Base-by-base conservation (phyloP, 2,888 invertebrate species). In the Lasioglossum leucozonium region DNA sequence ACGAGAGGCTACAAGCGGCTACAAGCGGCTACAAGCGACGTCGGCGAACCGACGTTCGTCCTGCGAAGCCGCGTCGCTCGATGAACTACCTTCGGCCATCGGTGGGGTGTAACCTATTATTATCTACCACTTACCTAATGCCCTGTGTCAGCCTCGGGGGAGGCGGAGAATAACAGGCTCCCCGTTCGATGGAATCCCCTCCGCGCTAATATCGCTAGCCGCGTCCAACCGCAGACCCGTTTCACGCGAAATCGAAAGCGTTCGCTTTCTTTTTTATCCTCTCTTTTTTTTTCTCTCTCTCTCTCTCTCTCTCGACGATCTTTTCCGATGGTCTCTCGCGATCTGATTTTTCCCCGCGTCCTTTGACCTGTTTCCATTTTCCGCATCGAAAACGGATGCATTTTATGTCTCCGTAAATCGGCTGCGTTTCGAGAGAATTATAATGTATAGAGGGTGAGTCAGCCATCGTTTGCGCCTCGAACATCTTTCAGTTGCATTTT, bases 91-190 rank as follows among this genome's bases (percentile, higher is more conserved):
- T 92, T 92, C 89, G 91, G 90, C 94, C 93, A 94, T 94, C 94
- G 93, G 92, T 93, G 92, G 92, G 93, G 94, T 95, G 94, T 94
- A 95, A 95, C 95, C 94, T 94, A 94, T 94, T 91, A 95, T 95
- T 95, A 95, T 94, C 94, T 93, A 93, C 94, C 95, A 95, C 94
- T 95, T 95, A 94, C 93, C 94, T 94, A 94, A 94, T 93, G 92
- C 93, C 90, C 92, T 92, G 91, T 94, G 94, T 94, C 94, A 94
- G 94, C 91, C 90, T 82, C 82, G 85, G 88, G 90, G 91, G 92
- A 92, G 91, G 90, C 89, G 89, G 91, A 90, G 91, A 93, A 93
- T 92, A 93, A 93, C 92, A 91, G 89, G 84, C 91, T 89, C 81
- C 82, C 82, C 81, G 62, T 82, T 88, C 90, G 87, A 87, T 79